A percentile compares a stretch with the other conserved stretches of the same genome.
These are phyloP conservation scores for Spodoptera littoralis DNA, from an alignment of 2,888 invertebrate genomes.

Conservation along the genomic window DNA sequence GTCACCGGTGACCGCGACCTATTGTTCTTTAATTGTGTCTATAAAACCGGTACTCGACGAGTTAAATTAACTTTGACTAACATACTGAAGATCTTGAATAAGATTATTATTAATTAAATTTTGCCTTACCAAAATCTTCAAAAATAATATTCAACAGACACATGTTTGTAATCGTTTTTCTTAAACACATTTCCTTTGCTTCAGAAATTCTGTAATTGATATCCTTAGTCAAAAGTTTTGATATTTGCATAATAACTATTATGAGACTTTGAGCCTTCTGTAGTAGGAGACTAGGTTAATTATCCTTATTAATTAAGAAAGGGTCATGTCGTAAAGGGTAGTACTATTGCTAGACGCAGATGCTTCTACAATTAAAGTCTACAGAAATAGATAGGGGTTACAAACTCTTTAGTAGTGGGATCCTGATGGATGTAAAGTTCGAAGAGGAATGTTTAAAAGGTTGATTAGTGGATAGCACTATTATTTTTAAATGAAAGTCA, in stretches of 20 bases:
- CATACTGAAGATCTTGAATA: too few relatives aligned
- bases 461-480: too few relatives aligned
- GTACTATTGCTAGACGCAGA: conserved; percentile 37
- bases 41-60: too few relatives aligned
- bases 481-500: too few relatives aligned
- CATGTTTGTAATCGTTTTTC: conserved; percentile 37
- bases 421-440: too few relatives aligned
- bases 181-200: conserved; percentile 15
- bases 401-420: too few relatives aligned
- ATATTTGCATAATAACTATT: conserved; percentile 69
- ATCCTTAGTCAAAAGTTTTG: conserved; percentile 61
- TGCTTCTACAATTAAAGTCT: conserved; percentile 28
- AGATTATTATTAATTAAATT: too few relatives aligned
- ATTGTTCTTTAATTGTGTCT: too few relatives aligned
- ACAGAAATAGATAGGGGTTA: conserved; percentile 22
- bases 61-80: too few relatives aligned
- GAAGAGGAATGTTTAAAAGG: too few relatives aligned
- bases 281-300: conserved; percentile 28
- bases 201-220: conserved; percentile 64
- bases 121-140: too few relatives aligned
- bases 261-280: conserved; percentile 59
- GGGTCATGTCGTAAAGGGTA: conserved; percentile 49
- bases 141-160: conserved; percentile 18
- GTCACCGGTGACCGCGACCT: too few relatives aligned
- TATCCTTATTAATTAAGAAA: conserved; percentile 59